Base-by-base conservation (phyloP, 2,888 invertebrate species). In the Caenorhabditis uteleia region DNA sequence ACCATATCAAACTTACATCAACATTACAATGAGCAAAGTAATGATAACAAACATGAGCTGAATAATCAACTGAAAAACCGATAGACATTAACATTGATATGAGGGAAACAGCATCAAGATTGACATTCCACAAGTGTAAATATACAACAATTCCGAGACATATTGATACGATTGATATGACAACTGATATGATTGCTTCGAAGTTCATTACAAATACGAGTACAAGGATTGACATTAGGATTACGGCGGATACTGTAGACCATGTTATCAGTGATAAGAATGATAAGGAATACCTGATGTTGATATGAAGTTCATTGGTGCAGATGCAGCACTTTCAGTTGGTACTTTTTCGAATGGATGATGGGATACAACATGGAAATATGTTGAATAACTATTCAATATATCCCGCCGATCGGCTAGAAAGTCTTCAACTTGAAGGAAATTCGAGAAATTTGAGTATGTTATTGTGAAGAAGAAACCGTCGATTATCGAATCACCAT, bases 51-150 rank as follows among this genome's bases (percentile, higher is more conserved):
- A 80, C 74, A 16, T 62, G 80, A 7, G 79, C 78, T 8, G 77
- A 77, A 59, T 80, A 80, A 49, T 80, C 80, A 12, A 80, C 80
- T 4, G 73, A 74, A 60, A 80, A 80, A 12, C 80, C 80, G 47
- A 80, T 80, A 27, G 75, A 75, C 80, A 80, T 80, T 8, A 80
- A 66, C 61, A 77, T 81, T 12, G 74, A 75, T 48, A 80, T 79
- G 20, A 80, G 69, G 1, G 80, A 78, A 18, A 80, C 80, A 1
- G 79, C 80, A 49, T 80, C 80, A 36, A 80, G 62, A 57, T 79
- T 73, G 18, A 80, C 80, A 50, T 62, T 68, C 80, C 80, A 80
- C 25, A 81, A 46, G 51, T 80, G 80, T 7, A 80, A 70, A 56
- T 81, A 81, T 18, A 70, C 78, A 2, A 80, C 77, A 25, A 70